phyloP scores from a whole-genome alignment of 2,888 invertebrate species.

The Ferrisia virgata region DNA sequence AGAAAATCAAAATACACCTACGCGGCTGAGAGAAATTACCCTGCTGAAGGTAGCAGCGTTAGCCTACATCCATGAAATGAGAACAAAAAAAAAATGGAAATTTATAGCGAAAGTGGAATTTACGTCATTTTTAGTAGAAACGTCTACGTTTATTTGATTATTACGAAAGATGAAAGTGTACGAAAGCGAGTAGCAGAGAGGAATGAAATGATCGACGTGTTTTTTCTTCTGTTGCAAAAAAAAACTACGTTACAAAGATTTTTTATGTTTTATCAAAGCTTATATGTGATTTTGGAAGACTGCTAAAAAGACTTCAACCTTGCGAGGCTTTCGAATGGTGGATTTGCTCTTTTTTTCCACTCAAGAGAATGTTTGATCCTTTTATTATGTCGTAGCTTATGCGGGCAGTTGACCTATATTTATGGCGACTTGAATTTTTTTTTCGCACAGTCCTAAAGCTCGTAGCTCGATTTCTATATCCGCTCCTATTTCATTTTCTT shows the following conservation, averaged over 20 bases:
- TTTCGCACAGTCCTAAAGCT: background rate
- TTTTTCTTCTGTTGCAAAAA: background rate
- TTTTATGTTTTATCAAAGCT: constrained; percentile 14
- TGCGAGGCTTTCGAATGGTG: background rate
- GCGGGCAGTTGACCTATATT: constrained; percentile 9
- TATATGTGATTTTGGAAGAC: background rate
- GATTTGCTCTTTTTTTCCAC: background rate
- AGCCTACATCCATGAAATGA: background rate
- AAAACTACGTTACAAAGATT: background rate
- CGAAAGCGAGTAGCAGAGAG: background rate
- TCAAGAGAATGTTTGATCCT: constrained; percentile 1
- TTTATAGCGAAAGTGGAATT: background rate
- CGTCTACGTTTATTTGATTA: background rate
- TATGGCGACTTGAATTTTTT: background rate
- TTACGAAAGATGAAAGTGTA: background rate
- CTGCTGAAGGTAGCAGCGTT: background rate
- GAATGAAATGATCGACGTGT: background rate
- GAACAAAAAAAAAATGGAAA: background rate
- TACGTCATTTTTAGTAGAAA: background rate
- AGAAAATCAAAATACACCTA: background rate
- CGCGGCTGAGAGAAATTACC: background rate
- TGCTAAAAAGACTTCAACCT: background rate
- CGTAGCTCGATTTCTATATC: background rate
- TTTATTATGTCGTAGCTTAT: constrained; percentile 14
- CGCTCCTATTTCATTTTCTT: background rate